Conservation (phyloP, 1,140 invertebrate species). For the Octopus sinensis region DNA sequence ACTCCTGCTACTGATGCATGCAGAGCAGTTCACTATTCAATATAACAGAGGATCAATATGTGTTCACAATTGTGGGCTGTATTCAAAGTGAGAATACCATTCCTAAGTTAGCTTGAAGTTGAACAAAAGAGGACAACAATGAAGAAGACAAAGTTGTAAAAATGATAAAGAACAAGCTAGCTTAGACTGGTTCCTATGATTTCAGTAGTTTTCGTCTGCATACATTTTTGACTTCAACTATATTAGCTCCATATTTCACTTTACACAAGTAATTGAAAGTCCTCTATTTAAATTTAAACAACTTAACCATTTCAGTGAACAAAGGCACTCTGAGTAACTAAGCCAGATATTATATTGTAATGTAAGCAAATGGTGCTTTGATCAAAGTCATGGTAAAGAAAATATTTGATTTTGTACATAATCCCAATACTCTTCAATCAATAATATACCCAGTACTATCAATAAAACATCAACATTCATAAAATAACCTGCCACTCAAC, state of each 20-base stretch:
- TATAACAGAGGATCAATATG: not conserved
- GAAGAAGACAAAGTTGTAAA: not conserved
- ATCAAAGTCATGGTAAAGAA: not conserved
- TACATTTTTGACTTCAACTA: too few species aligned
- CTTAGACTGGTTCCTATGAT: not conserved
- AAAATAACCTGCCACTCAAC: not conserved
- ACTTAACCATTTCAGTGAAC: constrained; percentile 1
- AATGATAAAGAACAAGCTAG: not conserved
- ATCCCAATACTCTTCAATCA: not conserved
- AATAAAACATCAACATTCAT: not conserved
- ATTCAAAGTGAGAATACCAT: not conserved
- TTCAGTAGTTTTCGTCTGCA: too few species aligned
- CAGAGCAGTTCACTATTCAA: not conserved
- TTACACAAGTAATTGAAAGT: not conserved
- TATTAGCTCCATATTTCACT: too few species aligned
- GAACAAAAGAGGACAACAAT: constrained; percentile 7
- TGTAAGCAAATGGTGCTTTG: not conserved
- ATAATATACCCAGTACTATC: not conserved
- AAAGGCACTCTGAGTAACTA: not conserved
- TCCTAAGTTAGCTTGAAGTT: not conserved
- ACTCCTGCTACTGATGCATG: not conserved
- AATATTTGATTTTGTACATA: not conserved
- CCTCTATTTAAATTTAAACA: not conserved
- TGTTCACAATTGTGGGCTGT: not conserved
- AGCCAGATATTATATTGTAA: not conserved